phyloP scores from a whole-genome alignment of 2,113 vertebrate genomes.

The Plecturocebus donacophilus region DNA sequence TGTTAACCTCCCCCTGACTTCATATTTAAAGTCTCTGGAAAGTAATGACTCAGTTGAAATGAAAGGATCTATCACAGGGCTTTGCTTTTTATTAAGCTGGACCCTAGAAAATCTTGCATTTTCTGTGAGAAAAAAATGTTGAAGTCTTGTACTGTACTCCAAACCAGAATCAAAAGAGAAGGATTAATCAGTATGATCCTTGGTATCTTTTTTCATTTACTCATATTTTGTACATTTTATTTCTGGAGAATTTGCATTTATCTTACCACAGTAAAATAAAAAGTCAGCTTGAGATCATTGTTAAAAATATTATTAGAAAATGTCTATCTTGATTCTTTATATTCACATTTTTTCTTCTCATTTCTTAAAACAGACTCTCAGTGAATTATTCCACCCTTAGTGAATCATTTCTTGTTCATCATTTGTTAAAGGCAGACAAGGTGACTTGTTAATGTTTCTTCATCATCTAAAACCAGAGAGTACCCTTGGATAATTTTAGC shows the following conservation, averaged over 20 bases:
- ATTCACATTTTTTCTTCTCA: background rate
- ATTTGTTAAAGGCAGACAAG: background rate
- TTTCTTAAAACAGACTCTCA: background rate
- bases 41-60: background rate
- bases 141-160: background rate
- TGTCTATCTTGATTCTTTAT: background rate
- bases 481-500: background rate
- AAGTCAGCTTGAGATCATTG: background rate
- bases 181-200: background rate
- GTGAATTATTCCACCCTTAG: background rate
- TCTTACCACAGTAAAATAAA: background rate
- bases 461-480: background rate
- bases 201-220: background rate
- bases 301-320: background rate
- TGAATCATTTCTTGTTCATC: background rate
- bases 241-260: background rate
- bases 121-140: background rate
- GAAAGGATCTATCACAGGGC: background rate
- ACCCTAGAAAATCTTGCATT: background rate
- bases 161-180: slow-evolving; percentile 34
- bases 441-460: background rate
- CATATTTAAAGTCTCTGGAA: background rate
- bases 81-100: background rate
- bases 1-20: background rate
- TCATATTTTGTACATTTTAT: background rate